Evolutionary conservation across 2,113 vertebrate genomes (phyloP).

Genomic region (Toxotes jaculatrix): DNA sequence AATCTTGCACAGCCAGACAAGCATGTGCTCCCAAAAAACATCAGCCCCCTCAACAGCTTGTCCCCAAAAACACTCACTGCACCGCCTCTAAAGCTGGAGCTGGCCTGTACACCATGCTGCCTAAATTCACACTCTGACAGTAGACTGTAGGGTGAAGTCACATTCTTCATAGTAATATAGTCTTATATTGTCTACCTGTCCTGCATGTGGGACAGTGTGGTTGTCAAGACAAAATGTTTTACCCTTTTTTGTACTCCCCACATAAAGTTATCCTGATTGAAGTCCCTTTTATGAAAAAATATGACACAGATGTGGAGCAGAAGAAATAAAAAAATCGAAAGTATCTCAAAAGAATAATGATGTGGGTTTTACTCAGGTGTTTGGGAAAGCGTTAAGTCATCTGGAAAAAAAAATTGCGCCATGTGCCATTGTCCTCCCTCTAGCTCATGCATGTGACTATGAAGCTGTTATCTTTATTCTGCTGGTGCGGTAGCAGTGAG

Average conservation of each 20-base stretch:
- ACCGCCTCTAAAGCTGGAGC: constrained; percentile 46
- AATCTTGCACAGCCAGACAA: constrained; percentile 58
- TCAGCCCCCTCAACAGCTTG: constrained; percentile 57
- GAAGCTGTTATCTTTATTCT: constrained; percentile 55
- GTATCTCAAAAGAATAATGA: neutral
- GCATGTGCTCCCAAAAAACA: constrained; percentile 63
- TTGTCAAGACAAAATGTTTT: neutral
- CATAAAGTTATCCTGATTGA: neutral
- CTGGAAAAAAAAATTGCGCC: constrained; percentile 33
- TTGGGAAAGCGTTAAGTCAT: constrained; percentile 31
- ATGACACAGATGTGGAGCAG: neutral
- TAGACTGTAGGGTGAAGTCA: constrained; percentile 2
- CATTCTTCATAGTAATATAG: neutral
- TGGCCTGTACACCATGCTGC: neutral
- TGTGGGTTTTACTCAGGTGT: constrained; percentile 36
- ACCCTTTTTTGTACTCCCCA: neutral
- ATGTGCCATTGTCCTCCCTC: constrained; percentile 5
- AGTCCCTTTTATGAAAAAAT: neutral
- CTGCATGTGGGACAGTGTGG: neutral
- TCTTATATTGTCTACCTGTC: constrained; percentile 7
- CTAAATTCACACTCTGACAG: neutral
- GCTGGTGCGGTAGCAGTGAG: constrained; percentile 49
- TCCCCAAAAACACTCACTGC: constrained; percentile 51
- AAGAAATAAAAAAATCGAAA: neutral
- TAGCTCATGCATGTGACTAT: constrained; percentile 27